These are phyloP conservation scores for Pseudomyrmex sp. DNA, from an alignment of 1,140 invertebrate species.

Conservation along the genomic window DNA sequence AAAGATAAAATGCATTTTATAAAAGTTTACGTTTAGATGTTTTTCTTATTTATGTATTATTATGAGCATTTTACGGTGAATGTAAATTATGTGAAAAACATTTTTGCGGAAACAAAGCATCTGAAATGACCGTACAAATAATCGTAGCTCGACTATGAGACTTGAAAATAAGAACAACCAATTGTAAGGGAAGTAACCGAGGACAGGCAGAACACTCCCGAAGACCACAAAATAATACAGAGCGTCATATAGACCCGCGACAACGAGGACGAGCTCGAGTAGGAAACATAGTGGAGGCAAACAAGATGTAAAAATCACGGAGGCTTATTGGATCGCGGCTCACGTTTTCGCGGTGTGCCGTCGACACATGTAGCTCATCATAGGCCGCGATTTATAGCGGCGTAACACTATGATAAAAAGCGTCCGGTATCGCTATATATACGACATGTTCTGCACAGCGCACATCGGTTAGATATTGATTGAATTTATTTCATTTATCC, in stretches of 20 bases:
- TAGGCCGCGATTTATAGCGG: slow-evolving; percentile 82
- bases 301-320: slow-evolving; percentile 82
- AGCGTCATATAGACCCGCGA: slow-evolving; percentile 66
- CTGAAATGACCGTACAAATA: not conserved
- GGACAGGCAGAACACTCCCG: slow-evolving; percentile 29
- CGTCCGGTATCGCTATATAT: slow-evolving; percentile 74
- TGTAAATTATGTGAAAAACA: too few relatives aligned
- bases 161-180: not conserved
- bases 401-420: slow-evolving; percentile 78
- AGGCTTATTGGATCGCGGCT: slow-evolving; percentile 74
- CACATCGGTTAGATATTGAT: slow-evolving; percentile 78
- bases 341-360: slow-evolving; percentile 82
- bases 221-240: slow-evolving; percentile 52
- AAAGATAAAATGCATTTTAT: not conserved
- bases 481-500: slow-evolving; percentile 82
- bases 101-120: not conserved
- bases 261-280: slow-evolving; percentile 26
- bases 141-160: slow-evolving; percentile 15
- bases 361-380: slow-evolving; percentile 84
- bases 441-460: slow-evolving; percentile 71
- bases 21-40: not conserved
- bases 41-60: not conserved
- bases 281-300: slow-evolving; percentile 67
- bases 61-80: not conserved
- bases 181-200: not conserved